phyloP scores from a whole-genome alignment of 2,797 vertebrate genomes.

The Leptoclinus maculatus region DNA sequence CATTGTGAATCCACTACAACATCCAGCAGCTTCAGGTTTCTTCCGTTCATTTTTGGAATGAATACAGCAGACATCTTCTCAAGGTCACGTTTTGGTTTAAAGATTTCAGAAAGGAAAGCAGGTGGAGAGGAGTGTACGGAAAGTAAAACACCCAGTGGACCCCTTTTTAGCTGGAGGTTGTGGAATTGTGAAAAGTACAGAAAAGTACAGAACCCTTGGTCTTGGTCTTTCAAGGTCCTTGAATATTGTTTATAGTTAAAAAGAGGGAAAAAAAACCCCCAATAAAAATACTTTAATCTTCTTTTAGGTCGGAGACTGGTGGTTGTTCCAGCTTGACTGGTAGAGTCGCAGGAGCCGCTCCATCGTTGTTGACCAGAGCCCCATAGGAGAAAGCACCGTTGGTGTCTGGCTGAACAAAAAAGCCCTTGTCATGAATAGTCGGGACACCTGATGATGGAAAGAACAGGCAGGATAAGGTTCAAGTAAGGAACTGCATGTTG shows the following conservation, averaged over 20 bases:
- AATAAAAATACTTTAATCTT: constrained; percentile 80
- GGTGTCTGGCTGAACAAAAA: constrained; percentile 89
- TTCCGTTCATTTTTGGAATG: constrained; percentile 22
- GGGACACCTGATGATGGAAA: constrained; percentile 86
- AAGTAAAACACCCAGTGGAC: constrained; percentile 8
- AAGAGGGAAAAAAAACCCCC: not conserved
- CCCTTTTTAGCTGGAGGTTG: not conserved
- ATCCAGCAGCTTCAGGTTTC: constrained; percentile 17
- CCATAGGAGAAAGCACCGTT: constrained; percentile 95
- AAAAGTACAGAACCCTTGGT: not conserved
- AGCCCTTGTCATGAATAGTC: constrained; percentile 91
- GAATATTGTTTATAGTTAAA: not conserved
- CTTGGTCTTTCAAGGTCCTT: constrained; percentile 33
- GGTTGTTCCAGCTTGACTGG: constrained; percentile 85
- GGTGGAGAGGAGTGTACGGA: constrained; percentile 9
- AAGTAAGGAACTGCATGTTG: not conserved
- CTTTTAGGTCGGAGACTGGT: constrained; percentile 83
- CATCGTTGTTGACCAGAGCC: constrained; percentile 92
- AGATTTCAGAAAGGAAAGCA: constrained; percentile 11
- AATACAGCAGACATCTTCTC: constrained; percentile 27
- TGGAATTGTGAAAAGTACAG: not conserved
- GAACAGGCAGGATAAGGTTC: not conserved
- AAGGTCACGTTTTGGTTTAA: constrained; percentile 30
- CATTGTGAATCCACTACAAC: constrained; percentile 20
- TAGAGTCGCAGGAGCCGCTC: constrained; percentile 83